Percentiles rank a stretch among this genome's conserved stretches.
These are phyloP conservation scores for Toxotes chatareus DNA, from an alignment of 2,113 vertebrate species.

Conservation along the genomic window DNA sequence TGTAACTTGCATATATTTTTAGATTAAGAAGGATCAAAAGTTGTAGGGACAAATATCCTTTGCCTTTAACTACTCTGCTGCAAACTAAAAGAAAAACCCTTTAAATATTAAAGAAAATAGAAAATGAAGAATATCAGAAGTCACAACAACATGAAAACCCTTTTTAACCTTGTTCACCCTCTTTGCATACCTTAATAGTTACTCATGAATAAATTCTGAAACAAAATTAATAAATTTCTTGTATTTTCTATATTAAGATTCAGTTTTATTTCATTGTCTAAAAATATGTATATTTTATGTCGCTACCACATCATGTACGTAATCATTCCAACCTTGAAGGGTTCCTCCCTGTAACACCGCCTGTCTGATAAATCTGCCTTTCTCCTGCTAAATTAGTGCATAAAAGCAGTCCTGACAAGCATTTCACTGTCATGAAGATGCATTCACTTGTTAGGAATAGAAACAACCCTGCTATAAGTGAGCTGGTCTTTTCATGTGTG, in stretches of 20 bases:
- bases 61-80: not conserved
- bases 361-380: not conserved
- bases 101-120: not conserved
- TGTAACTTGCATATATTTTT: no score
- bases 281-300: not conserved
- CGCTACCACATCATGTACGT: not conserved
- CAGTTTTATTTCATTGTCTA: not conserved
- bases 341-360: not conserved
- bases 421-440: slow-evolving; percentile 5
- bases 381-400: not conserved
- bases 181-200: not conserved
- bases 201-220: slow-evolving; percentile 4
- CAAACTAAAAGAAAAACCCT: not conserved
- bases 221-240: not conserved
- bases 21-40: not conserved
- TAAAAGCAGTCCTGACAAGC: not conserved
- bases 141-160: not conserved
- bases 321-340: slow-evolving; percentile 36
- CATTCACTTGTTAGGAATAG: not conserved
- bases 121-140: not conserved
- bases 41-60: not conserved
- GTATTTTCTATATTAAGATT: not conserved
- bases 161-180: not conserved
- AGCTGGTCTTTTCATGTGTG: accelerated
- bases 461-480: not conserved